Conservation (phyloP, 2,888 invertebrate species). For the Amblyteles armatorius region DNA sequence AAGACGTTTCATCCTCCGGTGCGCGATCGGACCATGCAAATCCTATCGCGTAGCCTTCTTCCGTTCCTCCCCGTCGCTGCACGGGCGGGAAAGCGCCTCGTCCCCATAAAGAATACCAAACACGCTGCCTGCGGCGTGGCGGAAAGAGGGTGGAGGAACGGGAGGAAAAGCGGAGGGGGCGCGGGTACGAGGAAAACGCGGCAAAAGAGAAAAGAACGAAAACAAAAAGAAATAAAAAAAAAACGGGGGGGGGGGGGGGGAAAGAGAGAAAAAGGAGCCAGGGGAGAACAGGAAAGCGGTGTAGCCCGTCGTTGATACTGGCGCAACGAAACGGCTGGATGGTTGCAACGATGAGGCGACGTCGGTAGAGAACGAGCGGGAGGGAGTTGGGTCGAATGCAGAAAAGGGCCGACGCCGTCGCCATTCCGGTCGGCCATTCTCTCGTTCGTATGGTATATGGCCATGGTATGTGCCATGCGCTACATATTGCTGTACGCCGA, state of each 20-base stretch:
- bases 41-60: conserved; percentile 40
- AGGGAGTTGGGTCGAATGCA: conserved; percentile 71
- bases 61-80: conserved; percentile 26
- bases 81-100: conserved; percentile 23
- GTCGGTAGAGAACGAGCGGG: conserved; percentile 43
- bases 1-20: conserved; percentile 43
- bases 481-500: conserved; percentile 41
- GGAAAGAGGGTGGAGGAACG: conserved; percentile 53
- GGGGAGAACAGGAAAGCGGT: conserved; percentile 47
- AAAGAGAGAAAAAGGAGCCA: conserved; percentile 20
- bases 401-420: conserved; percentile 71
- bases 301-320: conserved; percentile 37
- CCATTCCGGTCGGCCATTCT: conserved; percentile 55
- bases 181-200: background rate
- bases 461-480: conserved; percentile 32
- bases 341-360: conserved; percentile 65
- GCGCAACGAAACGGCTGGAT: conserved; percentile 63
- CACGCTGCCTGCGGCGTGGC: conserved; percentile 58
- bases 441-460: conserved; percentile 39
- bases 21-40: conserved; percentile 65
- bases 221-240: conserved; percentile 14
- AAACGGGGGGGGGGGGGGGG: background rate
- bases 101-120: conserved; percentile 65
- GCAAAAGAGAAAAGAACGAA: conserved; percentile 29
- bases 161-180: background rate